These are phyloP conservation scores for Engystomops pustulosus DNA, from an alignment of 2,113 vertebrate genomes.

Conservation along the genomic window DNA sequence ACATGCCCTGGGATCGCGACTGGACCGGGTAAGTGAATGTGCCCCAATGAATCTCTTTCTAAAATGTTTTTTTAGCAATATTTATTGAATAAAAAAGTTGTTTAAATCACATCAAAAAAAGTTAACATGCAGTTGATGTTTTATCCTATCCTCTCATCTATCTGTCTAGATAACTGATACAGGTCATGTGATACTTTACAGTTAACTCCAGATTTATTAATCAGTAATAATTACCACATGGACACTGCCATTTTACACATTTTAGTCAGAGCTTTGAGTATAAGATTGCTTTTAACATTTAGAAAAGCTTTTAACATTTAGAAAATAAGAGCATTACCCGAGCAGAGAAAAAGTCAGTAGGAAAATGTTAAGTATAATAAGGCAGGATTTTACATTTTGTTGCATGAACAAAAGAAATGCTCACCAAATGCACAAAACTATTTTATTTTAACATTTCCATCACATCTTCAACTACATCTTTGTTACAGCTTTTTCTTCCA, in stretches of 20 bases:
- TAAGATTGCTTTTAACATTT: conserved; percentile 15
- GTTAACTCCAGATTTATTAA: not conserved
- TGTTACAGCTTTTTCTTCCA: too few relatives aligned
- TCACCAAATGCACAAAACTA: not conserved
- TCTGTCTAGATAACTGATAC: not conserved
- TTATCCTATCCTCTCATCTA: too few relatives aligned
- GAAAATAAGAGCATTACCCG: not conserved
- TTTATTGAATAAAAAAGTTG: too few relatives aligned
- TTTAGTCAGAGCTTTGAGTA: not conserved
- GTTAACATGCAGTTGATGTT: too few relatives aligned
- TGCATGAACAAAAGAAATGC: not conserved
- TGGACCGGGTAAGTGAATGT: too few relatives aligned
- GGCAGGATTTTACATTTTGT: not conserved
- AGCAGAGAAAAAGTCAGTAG: not conserved
- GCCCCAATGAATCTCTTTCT: too few relatives aligned
- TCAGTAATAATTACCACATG: not conserved
- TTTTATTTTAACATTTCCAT: too few relatives aligned
- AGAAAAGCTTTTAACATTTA: conserved; percentile 25
- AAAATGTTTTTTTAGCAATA: too few relatives aligned
- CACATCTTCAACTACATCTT: too few relatives aligned
- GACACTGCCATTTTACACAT: conserved; percentile 7
- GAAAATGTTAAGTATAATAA: conserved; percentile 20
- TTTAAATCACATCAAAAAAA: too few relatives aligned
- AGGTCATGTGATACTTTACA: not conserved
- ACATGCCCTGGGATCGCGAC: too few relatives aligned